Conservation (phyloP, 1,140 invertebrate species). For the Macrostomum lignano region DNA sequence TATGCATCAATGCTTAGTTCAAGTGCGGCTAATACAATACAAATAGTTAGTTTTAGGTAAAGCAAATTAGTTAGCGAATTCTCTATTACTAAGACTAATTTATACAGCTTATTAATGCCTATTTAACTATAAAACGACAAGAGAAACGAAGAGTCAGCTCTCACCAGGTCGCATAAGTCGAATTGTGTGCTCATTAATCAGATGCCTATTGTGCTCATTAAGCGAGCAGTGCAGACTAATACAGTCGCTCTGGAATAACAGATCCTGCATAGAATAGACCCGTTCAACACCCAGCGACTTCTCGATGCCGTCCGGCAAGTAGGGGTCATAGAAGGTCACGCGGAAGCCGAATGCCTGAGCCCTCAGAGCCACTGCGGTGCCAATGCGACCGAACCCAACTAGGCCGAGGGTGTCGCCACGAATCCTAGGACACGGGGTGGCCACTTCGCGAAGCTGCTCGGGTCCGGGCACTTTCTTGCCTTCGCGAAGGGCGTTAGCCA, state of each 20-base stretch:
- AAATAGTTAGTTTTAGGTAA: too few relatives aligned
- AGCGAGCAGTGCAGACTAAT: constrained; percentile 81
- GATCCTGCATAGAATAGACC: constrained; percentile 66
- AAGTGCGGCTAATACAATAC: too few relatives aligned
- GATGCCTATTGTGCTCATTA: constrained; percentile 84
- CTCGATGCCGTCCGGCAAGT: constrained; percentile 76
- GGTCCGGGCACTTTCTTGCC: constrained; percentile 88
- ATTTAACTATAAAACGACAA: too few relatives aligned
- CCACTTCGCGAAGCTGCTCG: constrained; percentile 34
- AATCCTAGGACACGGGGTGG: constrained; percentile 58
- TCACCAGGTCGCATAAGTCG: constrained; percentile 54
- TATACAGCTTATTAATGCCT: too few relatives aligned
- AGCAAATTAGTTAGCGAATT: too few relatives aligned
- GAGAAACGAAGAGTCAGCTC: constrained; percentile 11
- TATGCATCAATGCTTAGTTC: too few relatives aligned
- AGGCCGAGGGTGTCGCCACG: constrained; percentile 78
- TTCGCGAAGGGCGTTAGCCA: constrained; percentile 84
- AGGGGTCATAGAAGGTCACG: constrained; percentile 88
- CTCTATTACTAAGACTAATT: too few relatives aligned
- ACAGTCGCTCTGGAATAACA: constrained; percentile 81
- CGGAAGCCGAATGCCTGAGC: constrained; percentile 95
- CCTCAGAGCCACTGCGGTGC: constrained; percentile 66
- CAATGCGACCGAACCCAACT: constrained; percentile 70
- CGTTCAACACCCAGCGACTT: constrained; percentile 72
- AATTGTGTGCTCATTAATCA: constrained; percentile 86